A percentile compares a stretch with the other conserved stretches of the same genome.
Conservation (phyloP, 1,140 invertebrate genomes). For the Drosophila virilis region DNA sequence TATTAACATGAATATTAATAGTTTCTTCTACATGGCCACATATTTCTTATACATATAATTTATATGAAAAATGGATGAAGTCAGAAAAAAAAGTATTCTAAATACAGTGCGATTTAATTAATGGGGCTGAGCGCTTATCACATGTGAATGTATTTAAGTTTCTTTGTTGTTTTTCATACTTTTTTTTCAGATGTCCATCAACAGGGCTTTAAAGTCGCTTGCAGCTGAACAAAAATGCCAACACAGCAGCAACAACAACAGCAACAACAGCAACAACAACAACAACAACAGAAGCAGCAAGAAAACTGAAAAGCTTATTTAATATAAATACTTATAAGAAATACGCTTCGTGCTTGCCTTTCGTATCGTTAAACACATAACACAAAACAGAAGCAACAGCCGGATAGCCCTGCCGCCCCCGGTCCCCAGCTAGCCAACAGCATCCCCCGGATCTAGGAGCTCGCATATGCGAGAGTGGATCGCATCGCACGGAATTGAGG, state of each 20-base stretch:
- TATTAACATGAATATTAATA: too few relatives aligned
- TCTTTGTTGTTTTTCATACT: slow-evolving; percentile 27
- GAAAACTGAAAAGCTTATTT: slow-evolving; percentile 59
- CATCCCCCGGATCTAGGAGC: neutral
- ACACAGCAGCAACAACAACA: slow-evolving; percentile 4
- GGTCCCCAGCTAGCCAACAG: neutral
- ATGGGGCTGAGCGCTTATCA: neutral
- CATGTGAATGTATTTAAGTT: slow-evolving; percentile 19
- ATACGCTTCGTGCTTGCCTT: slow-evolving; percentile 25
- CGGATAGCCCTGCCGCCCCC: neutral
- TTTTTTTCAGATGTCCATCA: slow-evolving; percentile 60
- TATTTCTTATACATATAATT: too few relatives aligned
- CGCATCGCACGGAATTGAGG: slow-evolving; percentile 9
- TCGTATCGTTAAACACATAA: slow-evolving; percentile 47
- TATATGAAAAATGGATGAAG: too few relatives aligned
- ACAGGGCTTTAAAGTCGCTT: slow-evolving; percentile 53
- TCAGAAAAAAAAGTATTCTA: too few relatives aligned
- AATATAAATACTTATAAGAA: slow-evolving; percentile 61
- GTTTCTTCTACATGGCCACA: too few relatives aligned
- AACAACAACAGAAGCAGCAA: slow-evolving; percentile 19
- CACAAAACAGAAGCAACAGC: slow-evolving; percentile 60
- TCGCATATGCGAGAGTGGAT: neutral
- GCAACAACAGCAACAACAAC: slow-evolving; percentile 9
- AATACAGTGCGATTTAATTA: too few relatives aligned
- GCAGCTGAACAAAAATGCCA: slow-evolving; percentile 22